phyloP scores from a whole-genome alignment of 1,140 invertebrate genomes.

The Zaprionus ghesquierei region DNA sequence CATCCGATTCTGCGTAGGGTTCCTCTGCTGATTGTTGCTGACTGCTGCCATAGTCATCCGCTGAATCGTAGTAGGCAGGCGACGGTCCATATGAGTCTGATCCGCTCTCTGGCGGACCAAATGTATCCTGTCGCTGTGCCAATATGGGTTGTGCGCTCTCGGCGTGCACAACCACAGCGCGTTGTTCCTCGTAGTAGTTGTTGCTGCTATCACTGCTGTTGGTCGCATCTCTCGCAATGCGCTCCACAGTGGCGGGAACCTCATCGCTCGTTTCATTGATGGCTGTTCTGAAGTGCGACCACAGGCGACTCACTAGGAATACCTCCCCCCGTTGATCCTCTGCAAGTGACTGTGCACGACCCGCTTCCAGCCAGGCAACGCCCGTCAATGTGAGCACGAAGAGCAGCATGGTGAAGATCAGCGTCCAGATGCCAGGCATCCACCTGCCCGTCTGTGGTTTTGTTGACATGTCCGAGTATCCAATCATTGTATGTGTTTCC shows the following conservation, averaged over 20 bases:
- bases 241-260: slow-evolving; percentile 51
- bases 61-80: slow-evolving; percentile 45
- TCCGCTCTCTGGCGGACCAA: slow-evolving; percentile 45
- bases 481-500: slow-evolving; percentile 37
- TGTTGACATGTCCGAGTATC: slow-evolving; percentile 54
- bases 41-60: slow-evolving; percentile 41
- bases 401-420: slow-evolving; percentile 46
- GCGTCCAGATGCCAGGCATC: slow-evolving; percentile 45
- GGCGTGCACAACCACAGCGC: slow-evolving; percentile 60
- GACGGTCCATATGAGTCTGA: slow-evolving; percentile 45
- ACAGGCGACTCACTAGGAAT: slow-evolving; percentile 52
- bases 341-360: slow-evolving; percentile 13
- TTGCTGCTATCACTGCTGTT: slow-evolving; percentile 48
- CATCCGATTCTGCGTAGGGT: background rate
- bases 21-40: slow-evolving; percentile 33
- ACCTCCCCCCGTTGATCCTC: slow-evolving; percentile 17
- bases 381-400: slow-evolving; percentile 48
- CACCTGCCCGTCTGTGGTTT: slow-evolving; percentile 30
- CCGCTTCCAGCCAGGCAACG: slow-evolving; percentile 52
- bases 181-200: slow-evolving; percentile 63
- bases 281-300: slow-evolving; percentile 35
- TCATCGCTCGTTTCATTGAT: slow-evolving; percentile 34
- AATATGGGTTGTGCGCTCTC: slow-evolving; percentile 38
- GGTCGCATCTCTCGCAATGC: slow-evolving; percentile 46
- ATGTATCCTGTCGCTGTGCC: slow-evolving; percentile 43